phyloP scores from a whole-genome alignment of 2,113 vertebrate genomes.

The Zonotrichia leucophrys region DNA sequence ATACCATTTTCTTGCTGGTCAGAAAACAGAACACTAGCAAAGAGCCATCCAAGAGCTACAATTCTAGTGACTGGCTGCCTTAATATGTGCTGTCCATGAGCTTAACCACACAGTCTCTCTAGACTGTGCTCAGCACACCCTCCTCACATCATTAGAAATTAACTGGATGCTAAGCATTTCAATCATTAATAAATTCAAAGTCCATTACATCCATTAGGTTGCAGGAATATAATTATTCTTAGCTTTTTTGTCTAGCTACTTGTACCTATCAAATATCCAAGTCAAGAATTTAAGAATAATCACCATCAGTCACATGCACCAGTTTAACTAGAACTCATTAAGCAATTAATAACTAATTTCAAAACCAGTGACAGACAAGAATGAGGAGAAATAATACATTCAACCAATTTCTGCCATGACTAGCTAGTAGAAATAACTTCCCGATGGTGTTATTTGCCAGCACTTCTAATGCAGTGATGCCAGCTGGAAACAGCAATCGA shows the following conservation, averaged over 20 bases:
- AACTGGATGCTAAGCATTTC: not conserved
- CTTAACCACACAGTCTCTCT: not conserved
- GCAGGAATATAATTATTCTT: not conserved
- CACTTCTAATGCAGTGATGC: not conserved
- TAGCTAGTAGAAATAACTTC: not conserved
- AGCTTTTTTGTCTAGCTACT: not conserved
- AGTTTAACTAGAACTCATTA: not conserved
- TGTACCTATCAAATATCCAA: not conserved
- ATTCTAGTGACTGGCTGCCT: not conserved
- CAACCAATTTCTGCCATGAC: not conserved
- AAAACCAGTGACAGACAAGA: not conserved
- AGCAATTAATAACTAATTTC: not conserved
- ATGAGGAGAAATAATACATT: not conserved
- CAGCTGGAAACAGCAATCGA: not conserved
- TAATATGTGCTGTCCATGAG: fast-evolving
- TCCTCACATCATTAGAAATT: not conserved
- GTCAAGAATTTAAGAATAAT: not conserved
- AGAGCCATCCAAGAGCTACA: not conserved
- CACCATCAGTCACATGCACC: not conserved
- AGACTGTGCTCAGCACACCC: not conserved
- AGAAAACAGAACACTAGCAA: not conserved
- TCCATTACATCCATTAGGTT: not conserved
- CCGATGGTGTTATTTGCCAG: not conserved
- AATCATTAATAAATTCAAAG: not conserved
- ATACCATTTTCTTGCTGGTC: not conserved